Percentiles rank a stretch among this genome's conserved stretches.
phyloP scores from a whole-genome alignment of 2,888 invertebrate species.

The Cartodere bifasciata region DNA sequence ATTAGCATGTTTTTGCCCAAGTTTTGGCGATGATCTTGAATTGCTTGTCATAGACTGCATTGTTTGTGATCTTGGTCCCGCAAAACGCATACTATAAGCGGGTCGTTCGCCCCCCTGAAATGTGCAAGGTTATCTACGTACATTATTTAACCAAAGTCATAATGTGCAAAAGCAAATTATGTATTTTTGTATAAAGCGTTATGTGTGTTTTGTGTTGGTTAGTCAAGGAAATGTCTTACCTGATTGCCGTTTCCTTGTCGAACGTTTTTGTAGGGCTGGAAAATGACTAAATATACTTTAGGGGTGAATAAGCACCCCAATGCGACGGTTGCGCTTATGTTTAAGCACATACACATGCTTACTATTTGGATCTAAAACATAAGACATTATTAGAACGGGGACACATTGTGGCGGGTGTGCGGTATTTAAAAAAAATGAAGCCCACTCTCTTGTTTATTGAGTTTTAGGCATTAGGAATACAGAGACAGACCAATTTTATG shows the following conservation, averaged over 20 bases:
- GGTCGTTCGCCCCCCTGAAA: conserved; percentile 27
- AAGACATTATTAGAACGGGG: too few species aligned
- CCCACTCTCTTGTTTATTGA: too few species aligned
- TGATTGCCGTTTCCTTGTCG: conserved; percentile 41
- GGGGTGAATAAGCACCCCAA: conserved; percentile 63
- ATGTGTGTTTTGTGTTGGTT: too few species aligned
- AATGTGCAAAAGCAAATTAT: too few species aligned
- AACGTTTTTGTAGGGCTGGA: conserved; percentile 69
- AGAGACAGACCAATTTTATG: too few species aligned
- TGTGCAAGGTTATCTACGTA: too few species aligned
- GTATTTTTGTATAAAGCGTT: too few species aligned
- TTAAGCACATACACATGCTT: conserved; percentile 64
- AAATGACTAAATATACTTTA: conserved; percentile 64
- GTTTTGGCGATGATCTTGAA: conserved; percentile 26
- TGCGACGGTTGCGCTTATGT: conserved; percentile 62
- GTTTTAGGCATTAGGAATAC: too few species aligned
- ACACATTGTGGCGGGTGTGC: too few species aligned
- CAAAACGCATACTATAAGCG: conserved; percentile 38
- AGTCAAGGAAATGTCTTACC: conserved; percentile 20
- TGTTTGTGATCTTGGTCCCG: conserved; percentile 37
- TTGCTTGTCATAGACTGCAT: conserved; percentile 39
- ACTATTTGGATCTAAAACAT: conserved; percentile 65
- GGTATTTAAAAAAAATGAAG: too few species aligned
- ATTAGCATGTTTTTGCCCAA: conserved; percentile 26
- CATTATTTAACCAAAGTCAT: too few species aligned